A percentile compares a stretch with the other conserved stretches of the same genome.
These are phyloP conservation scores for Lepus americanus DNA, from an alignment of 2,113 vertebrate species.

Conservation along the genomic window DNA sequence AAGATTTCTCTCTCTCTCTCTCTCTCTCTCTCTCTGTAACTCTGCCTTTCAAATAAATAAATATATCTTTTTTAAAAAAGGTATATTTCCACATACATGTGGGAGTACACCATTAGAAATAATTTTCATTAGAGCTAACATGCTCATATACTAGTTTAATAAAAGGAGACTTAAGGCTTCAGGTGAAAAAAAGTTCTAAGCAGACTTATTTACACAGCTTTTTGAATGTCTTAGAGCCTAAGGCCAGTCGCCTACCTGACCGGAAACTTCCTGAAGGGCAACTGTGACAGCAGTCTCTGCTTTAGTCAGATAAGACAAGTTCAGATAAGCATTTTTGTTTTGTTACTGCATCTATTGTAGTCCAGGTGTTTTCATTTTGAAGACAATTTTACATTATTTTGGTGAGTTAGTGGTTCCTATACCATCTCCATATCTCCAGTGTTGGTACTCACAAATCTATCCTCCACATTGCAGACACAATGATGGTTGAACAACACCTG, in stretches of 20 bases:
- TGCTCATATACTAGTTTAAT: background rate
- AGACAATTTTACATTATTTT: background rate
- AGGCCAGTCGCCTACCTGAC: background rate
- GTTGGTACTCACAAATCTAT: background rate
- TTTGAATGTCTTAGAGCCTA: slow-evolving; percentile 37
- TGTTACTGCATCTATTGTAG: background rate
- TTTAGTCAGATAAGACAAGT: slow-evolving; percentile 41
- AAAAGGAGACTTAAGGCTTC: background rate
- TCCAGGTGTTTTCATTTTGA: slow-evolving; percentile 29
- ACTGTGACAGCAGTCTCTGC: slow-evolving; percentile 6
- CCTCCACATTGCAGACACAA: background rate
- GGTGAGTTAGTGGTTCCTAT: background rate
- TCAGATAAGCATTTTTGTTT: slow-evolving; percentile 9
- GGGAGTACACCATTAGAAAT: background rate
- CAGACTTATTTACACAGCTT: background rate
- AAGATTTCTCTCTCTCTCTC: too few species aligned
- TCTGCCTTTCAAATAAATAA: too few species aligned
- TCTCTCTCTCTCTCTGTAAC: too few species aligned
- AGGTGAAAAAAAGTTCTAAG: slow-evolving; percentile 19
- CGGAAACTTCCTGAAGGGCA: background rate
- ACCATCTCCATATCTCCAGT: background rate
- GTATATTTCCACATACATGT: background rate
- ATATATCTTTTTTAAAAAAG: background rate
- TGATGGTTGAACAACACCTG: slow-evolving; percentile 28
- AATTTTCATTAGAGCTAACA: background rate